Conservation (phyloP, 2,888 invertebrate species). For the Andrena hattorfiana region DNA sequence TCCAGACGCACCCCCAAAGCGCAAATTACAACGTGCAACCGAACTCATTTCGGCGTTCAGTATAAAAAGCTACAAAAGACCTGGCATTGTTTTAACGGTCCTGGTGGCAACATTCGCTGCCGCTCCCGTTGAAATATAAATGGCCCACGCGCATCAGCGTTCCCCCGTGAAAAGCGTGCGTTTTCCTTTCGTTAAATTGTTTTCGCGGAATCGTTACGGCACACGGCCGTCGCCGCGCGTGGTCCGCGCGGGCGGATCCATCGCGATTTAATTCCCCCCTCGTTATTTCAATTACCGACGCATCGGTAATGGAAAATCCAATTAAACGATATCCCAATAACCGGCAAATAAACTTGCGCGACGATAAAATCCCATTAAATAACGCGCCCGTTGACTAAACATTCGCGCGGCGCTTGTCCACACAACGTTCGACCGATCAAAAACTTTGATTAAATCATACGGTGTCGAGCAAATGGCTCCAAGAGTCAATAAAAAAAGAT, state of each 20-base stretch:
- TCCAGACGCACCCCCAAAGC: no score
- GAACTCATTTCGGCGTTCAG: not conserved
- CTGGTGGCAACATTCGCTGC: not conserved
- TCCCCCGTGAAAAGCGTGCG: not conserved
- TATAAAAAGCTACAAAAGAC: not conserved
- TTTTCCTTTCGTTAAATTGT: conserved; percentile 30
- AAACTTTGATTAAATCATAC: conserved; percentile 3
- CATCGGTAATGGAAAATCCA: conserved; percentile 58
- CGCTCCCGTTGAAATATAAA: not conserved
- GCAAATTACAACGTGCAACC: not conserved
- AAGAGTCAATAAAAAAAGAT: no score
- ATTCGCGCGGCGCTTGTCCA: not conserved
- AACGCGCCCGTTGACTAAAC: conserved; percentile 15
- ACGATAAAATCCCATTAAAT: conserved; percentile 43
- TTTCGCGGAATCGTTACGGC: conserved; percentile 22
- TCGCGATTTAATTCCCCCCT: conserved; percentile 45
- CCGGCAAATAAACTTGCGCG: conserved; percentile 43
- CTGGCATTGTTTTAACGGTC: not conserved
- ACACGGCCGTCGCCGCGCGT: conserved; percentile 2
- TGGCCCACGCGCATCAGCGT: not conserved
- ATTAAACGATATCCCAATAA: conserved; percentile 46
- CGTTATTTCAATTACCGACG: conserved; percentile 56
- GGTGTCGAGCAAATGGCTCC: no score
- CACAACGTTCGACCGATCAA: not conserved
- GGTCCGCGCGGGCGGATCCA: conserved; percentile 6